A percentile compares a stretch with the other conserved stretches of the same genome.
These are phyloP conservation scores for Halyomorpha halys DNA, from an alignment of 1,140 invertebrate species.

Conservation along the genomic window DNA sequence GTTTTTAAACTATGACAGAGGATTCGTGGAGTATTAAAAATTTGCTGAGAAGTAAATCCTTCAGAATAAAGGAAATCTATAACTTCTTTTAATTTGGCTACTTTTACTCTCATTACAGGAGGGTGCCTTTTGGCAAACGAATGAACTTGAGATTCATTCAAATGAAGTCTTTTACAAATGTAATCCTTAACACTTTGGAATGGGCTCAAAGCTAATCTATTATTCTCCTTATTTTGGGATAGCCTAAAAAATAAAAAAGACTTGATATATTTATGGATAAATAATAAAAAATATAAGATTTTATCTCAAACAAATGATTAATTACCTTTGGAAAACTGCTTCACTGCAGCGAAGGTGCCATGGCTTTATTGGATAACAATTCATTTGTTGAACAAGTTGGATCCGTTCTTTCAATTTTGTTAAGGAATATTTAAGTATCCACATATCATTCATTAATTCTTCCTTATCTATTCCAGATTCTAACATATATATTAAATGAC, in stretches of 20 bases:
- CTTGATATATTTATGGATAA: neutral
- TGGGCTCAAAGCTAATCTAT: slow-evolving; percentile 26
- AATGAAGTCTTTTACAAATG: slow-evolving; percentile 25
- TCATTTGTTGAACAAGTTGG: slow-evolving; percentile 11
- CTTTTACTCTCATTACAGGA: slow-evolving; percentile 25
- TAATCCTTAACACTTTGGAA: slow-evolving; percentile 23
- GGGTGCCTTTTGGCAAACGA: slow-evolving; percentile 29
- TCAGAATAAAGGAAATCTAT: slow-evolving; percentile 31
- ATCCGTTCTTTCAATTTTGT: slow-evolving; percentile 17
- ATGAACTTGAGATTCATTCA: slow-evolving; percentile 22
- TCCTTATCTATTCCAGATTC: slow-evolving; percentile 10
- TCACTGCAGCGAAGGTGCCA: slow-evolving; percentile 32
- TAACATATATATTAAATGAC: slow-evolving; percentile 7
- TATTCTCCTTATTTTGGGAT: slow-evolving; percentile 23
- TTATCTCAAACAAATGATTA: too few species aligned
- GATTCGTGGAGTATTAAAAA: slow-evolving; percentile 30
- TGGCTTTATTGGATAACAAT: slow-evolving; percentile 30
- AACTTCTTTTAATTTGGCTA: slow-evolving; percentile 33
- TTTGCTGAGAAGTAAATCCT: slow-evolving; percentile 30
- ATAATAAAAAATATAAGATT: too few species aligned
- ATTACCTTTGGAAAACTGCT: slow-evolving; percentile 24
- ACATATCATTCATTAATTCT: slow-evolving; percentile 21
- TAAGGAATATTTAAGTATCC: slow-evolving; percentile 20
- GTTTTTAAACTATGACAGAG: slow-evolving; percentile 32
- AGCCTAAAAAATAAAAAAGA: slow-evolving; percentile 27